Percentiles rank a stretch among this genome's conserved stretches.
Conservation (phyloP, 2,888 invertebrate genomes). For the Choreutis nemorana region DNA sequence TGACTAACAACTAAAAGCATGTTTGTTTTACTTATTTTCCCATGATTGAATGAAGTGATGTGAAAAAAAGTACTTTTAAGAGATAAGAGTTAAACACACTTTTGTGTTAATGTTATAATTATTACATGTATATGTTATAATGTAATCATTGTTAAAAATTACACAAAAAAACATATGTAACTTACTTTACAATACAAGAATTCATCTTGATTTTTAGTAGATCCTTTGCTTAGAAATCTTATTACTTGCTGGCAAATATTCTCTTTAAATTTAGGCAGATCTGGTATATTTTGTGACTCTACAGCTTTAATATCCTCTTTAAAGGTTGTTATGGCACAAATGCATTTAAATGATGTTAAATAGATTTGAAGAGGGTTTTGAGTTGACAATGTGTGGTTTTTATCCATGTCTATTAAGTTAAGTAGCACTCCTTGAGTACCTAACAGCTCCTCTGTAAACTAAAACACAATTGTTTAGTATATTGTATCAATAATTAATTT, state of each 20-base stretch:
- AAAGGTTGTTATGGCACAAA: slow-evolving; percentile 24
- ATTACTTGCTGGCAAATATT: slow-evolving; percentile 40
- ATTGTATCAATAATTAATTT: not conserved
- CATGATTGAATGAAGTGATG: no score
- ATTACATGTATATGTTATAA: not conserved
- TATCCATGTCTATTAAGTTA: slow-evolving; percentile 28
- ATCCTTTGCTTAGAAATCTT: slow-evolving; percentile 38
- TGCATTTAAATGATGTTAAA: slow-evolving; percentile 39
- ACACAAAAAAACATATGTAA: slow-evolving; percentile 3
- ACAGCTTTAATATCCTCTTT: slow-evolving; percentile 27
- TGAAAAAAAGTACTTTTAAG: not conserved
- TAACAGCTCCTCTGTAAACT: slow-evolving; percentile 44
- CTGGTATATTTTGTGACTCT: slow-evolving; percentile 13
- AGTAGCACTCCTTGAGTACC: slow-evolving; percentile 38
- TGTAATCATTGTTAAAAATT: not conserved
- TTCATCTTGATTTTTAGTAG: slow-evolving; percentile 38
- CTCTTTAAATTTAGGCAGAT: slow-evolving; percentile 31
- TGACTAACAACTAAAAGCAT: no score
- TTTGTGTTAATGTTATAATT: slow-evolving; percentile 1
- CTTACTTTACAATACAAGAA: slow-evolving; percentile 58
- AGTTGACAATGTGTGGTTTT: slow-evolving; percentile 14
- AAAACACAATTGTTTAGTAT: slow-evolving; percentile 11
- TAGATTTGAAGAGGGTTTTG: slow-evolving; percentile 35
- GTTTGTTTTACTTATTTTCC: no score
- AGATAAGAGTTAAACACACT: slow-evolving; percentile 3